Evolutionary conservation across 2,888 invertebrate genomes (phyloP), one percentile per base, ranked within the genome.

Genomic region (Patella depressa): DNA sequence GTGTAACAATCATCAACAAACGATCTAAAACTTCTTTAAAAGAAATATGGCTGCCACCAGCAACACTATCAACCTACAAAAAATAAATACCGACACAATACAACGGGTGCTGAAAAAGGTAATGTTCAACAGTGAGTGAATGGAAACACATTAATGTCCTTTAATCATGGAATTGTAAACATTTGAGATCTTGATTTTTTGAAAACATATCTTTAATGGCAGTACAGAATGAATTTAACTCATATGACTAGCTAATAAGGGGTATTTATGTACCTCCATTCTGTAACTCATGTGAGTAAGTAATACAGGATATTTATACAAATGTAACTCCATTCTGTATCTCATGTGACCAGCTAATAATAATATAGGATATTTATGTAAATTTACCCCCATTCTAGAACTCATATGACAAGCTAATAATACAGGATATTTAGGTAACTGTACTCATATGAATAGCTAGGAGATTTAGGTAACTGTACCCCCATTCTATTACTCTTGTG

Each of bases 21-120:
- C 95, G 94, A 70, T 97, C 96, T 17, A 98, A 93, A 0, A 97
- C 96, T 89, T 97, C 96, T 81, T 95, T 93, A 84, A 96, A 95
- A 17, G 94, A 94, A 94, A 95, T 95, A 57, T 90, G 89, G 45
- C 87, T 86, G 7, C 88, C 85, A 45, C 89, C 89, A 17, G 87
- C 86, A 57, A 82, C 65, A 55, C 76, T 82, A 74, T 83, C 83
- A 59, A 82, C 79, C 83, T 83, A 78, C 17, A 65, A n/a, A 53
- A 53, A 34, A 34, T 45, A 9, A 45, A 9, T 45, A 45, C 45
- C 3, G 1, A 45, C 0, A 45, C 7, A 45, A 45, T 45, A 45
- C 9, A 45, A 9, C 45, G 0, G 9, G 9, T 9, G 45, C 1
- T 45, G 45, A 45, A 45, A 45, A 45, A 9, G 45, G 45, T 45